These are phyloP conservation scores for Artibeus jamaicensis DNA, from an alignment of 2,797 vertebrate species.

Conservation along the genomic window DNA sequence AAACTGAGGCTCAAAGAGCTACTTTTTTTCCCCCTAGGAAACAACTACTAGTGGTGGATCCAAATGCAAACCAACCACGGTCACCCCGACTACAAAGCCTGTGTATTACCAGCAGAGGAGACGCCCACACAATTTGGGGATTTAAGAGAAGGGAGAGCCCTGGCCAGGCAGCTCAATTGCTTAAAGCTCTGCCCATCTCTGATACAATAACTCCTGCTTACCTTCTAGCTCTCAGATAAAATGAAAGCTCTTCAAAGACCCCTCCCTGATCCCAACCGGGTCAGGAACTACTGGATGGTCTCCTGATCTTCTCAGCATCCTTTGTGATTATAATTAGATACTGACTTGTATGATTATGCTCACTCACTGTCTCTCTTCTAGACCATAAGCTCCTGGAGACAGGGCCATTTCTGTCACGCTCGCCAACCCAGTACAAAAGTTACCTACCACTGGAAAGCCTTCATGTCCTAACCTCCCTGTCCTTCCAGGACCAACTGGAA, in stretches of 20 bases:
- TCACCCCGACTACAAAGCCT: not conserved
- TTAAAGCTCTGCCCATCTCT: not conserved
- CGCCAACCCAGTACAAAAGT: not conserved
- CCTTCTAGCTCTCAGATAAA: not conserved
- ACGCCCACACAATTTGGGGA: accelerated
- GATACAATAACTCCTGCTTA: not conserved
- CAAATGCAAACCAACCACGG: not conserved
- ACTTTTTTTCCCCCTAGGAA: not conserved
- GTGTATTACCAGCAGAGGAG: not conserved
- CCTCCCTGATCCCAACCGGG: not conserved
- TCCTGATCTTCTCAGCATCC: not conserved
- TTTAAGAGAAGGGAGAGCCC: not conserved
- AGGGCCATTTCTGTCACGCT: not conserved
- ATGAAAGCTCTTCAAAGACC: not conserved
- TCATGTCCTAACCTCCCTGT: not conserved
- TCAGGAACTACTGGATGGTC: no score
- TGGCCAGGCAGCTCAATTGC: not conserved
- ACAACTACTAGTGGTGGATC: not conserved
- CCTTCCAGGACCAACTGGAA: not conserved
- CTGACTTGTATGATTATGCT: not conserved
- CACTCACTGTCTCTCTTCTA: not conserved
- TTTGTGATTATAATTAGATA: no score
- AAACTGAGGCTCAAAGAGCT: not conserved
- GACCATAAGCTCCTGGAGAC: not conserved
- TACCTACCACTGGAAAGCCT: not conserved